Evolutionary conservation across 1,140 invertebrate genomes (phyloP).

Genomic region (Brachystomella parvula): DNA sequence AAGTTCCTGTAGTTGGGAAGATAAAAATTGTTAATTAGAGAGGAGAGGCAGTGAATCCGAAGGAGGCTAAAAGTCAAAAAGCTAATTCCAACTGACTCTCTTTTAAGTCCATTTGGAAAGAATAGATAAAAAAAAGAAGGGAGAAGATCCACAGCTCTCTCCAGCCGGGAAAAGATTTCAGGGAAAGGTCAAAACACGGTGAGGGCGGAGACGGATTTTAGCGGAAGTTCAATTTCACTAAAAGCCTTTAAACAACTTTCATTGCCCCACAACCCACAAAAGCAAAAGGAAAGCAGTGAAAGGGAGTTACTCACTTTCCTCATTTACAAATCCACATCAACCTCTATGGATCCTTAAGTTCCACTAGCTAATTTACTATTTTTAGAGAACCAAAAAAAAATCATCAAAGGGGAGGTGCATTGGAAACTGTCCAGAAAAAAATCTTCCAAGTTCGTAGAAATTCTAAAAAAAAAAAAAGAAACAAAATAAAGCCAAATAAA

Average conservation of each 20-base stretch:
- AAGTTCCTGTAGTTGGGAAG: not conserved
- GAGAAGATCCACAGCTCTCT: not conserved
- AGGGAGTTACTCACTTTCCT: no score
- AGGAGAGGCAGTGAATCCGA: not conserved
- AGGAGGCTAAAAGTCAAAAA: not conserved
- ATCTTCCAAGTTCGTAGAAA: not conserved
- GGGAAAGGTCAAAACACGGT: not conserved
- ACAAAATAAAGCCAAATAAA: no score
- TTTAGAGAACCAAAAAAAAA: not conserved
- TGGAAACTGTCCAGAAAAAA: no score
- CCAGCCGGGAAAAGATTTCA: not conserved
- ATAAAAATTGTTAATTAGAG: conserved; percentile 3
- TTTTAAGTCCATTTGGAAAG: not conserved
- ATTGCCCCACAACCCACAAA: not conserved
- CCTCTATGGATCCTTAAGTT: no score
- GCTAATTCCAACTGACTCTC: not conserved
- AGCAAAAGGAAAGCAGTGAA: no score
- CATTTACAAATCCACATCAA: no score
- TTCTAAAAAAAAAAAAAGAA: no score
- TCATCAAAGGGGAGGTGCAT: not conserved
- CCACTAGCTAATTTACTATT: no score
- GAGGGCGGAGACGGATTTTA: conserved; percentile 8
- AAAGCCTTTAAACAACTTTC: conserved; percentile 11
- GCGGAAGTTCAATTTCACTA: conserved; percentile 9
- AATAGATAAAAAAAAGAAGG: not conserved